phyloP scores from a whole-genome alignment of 2,888 invertebrate species.

The Morpho helenor region DNA sequence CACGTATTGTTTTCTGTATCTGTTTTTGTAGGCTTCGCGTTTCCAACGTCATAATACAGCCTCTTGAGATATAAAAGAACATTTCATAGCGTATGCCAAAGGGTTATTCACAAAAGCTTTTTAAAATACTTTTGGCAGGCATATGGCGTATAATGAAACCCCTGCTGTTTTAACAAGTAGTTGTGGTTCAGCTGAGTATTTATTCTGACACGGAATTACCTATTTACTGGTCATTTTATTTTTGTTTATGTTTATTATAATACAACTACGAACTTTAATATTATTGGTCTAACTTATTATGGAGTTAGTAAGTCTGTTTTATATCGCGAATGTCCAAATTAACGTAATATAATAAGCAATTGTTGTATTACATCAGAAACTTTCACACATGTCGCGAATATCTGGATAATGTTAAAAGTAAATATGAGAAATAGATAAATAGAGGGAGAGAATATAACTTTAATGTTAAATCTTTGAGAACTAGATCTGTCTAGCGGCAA shows the following conservation, averaged over 20 bases:
- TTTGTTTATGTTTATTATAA: slow-evolving; percentile 18
- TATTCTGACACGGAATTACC: slow-evolving; percentile 10
- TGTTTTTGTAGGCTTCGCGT: slow-evolving; percentile 57
- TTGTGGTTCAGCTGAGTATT: slow-evolving; percentile 42
- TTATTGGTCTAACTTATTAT: too few species aligned
- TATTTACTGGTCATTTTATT: slow-evolving; percentile 6
- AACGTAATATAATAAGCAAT: too few species aligned
- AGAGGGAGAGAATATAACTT: too few species aligned
- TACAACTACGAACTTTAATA: slow-evolving; percentile 13
- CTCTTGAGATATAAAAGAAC: slow-evolving; percentile 66
- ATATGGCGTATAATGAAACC: slow-evolving; percentile 50
- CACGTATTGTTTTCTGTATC: slow-evolving; percentile 57
- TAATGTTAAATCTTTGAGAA: too few species aligned
- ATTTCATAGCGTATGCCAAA: slow-evolving; percentile 57
- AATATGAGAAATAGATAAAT: too few species aligned
- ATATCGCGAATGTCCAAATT: too few species aligned
- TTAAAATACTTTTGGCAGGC: slow-evolving; percentile 67
- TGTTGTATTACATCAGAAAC: too few species aligned
- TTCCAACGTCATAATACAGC: slow-evolving; percentile 55
- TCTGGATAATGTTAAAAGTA: too few species aligned
- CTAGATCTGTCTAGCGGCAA: too few species aligned
- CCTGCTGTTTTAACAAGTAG: slow-evolving; percentile 41
- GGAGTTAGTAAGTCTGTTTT: too few species aligned
- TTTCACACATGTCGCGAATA: too few species aligned
- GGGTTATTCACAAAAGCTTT: slow-evolving; percentile 69